A percentile compares a stretch with the other conserved stretches of the same genome.
Conservation (phyloP, 1,140 invertebrate genomes). For the Pogonomyrmex barbatus region DNA sequence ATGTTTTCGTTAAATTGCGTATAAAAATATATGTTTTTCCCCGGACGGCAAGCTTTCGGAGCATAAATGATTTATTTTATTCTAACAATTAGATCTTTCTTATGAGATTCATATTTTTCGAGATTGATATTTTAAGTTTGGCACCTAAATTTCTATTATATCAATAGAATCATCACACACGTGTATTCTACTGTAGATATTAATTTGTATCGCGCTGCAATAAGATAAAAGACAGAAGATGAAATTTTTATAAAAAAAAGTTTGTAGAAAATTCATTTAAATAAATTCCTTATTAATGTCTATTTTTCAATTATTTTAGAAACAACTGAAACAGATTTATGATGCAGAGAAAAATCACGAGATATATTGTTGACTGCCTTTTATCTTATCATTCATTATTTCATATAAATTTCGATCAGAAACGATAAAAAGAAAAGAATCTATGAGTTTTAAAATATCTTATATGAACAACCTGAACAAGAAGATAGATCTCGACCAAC, state of each 20-base stretch:
- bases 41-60: background rate
- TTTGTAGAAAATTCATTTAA: background rate
- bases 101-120: constrained; percentile 10
- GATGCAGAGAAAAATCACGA: background rate
- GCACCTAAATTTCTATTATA: background rate
- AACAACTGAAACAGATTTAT: background rate
- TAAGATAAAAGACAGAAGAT: constrained; percentile 40
- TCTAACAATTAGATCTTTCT: constrained; percentile 11
- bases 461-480: constrained; percentile 79
- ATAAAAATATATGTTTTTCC: constrained; percentile 45
- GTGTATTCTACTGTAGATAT: background rate
- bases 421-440: background rate
- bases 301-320: background rate
- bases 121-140: constrained; percentile 1
- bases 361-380: background rate
- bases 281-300: background rate
- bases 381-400: constrained; percentile 14
- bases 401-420: constrained; percentile 14
- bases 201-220: background rate
- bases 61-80: background rate
- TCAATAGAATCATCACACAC: background rate
- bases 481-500: constrained; percentile 78
- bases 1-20: constrained; percentile 24
- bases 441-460: constrained; percentile 69
- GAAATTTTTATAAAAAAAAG: background rate